Conservation (phyloP, 2,113 vertebrate genomes). For the Pan paniscus region DNA sequence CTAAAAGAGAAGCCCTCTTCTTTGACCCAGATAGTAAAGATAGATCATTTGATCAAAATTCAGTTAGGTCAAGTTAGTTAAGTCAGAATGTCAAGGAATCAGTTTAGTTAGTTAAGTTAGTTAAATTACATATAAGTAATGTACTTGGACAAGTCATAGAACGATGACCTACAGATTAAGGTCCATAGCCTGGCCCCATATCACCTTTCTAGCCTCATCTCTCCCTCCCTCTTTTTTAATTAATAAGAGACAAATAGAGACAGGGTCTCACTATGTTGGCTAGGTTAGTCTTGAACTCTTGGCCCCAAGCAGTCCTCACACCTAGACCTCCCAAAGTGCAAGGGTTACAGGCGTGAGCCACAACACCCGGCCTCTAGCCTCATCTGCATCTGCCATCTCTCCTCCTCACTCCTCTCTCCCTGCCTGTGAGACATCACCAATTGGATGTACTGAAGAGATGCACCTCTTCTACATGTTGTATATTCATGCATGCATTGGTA, state of each 20-base stretch:
- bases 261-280: no score
- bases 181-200: background rate
- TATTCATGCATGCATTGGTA: background rate
- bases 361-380: no score
- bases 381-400: background rate
- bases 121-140: background rate
- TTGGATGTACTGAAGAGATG: no score
- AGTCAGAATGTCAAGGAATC: background rate
- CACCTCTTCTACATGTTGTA: background rate
- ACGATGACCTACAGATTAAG: background rate
- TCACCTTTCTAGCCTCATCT: background rate
- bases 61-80: background rate
- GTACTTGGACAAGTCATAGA: background rate
- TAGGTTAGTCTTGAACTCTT: no score
- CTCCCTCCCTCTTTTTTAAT: no score
- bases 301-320: no score
- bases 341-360: no score
- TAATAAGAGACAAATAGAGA: no score
- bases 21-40: background rate
- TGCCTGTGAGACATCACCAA: rapidly evolving
- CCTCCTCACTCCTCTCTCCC: background rate
- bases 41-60: background rate
- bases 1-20: background rate
- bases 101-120: background rate
- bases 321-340: no score